phyloP scores from a whole-genome alignment of 2,888 invertebrate species.

The Rosalia funebris region DNA sequence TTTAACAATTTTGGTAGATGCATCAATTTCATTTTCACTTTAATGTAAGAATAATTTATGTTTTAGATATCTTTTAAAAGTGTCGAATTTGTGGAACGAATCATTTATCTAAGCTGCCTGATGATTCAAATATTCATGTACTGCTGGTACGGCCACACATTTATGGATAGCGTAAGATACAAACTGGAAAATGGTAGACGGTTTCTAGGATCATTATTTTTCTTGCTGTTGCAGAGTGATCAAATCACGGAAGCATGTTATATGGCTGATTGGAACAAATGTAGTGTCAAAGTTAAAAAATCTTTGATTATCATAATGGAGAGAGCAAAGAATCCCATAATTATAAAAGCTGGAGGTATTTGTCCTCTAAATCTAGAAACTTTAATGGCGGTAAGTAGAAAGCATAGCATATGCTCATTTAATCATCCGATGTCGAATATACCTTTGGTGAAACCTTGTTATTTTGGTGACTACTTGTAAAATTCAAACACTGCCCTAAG shows the following conservation, averaged over 20 bases:
- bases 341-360: slow-evolving; percentile 39
- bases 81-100: slow-evolving; percentile 37
- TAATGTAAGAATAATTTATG: no score
- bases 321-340: slow-evolving; percentile 42
- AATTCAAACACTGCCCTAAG: no score
- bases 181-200: not conserved
- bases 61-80: slow-evolving; percentile 43
- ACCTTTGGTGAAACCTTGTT: no score
- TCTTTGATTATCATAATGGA: slow-evolving; percentile 46
- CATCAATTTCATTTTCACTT: no score
- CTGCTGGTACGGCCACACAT: slow-evolving; percentile 46
- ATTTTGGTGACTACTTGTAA: no score
- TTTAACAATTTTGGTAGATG: no score
- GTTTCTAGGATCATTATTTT: slow-evolving; percentile 10
- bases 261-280: slow-evolving; percentile 42
- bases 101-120: slow-evolving; percentile 44
- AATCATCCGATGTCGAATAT: no score
- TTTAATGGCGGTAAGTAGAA: slow-evolving; percentile 44
- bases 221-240: no score
- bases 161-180: slow-evolving; percentile 44
- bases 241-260: slow-evolving; percentile 43
- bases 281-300: slow-evolving; percentile 36
- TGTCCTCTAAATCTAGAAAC: slow-evolving; percentile 45
- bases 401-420: no score
- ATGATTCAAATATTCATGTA: slow-evolving; percentile 45